Base-by-base conservation (phyloP, 2,888 invertebrate species). In the Agonopterix subpropinquella region DNA sequence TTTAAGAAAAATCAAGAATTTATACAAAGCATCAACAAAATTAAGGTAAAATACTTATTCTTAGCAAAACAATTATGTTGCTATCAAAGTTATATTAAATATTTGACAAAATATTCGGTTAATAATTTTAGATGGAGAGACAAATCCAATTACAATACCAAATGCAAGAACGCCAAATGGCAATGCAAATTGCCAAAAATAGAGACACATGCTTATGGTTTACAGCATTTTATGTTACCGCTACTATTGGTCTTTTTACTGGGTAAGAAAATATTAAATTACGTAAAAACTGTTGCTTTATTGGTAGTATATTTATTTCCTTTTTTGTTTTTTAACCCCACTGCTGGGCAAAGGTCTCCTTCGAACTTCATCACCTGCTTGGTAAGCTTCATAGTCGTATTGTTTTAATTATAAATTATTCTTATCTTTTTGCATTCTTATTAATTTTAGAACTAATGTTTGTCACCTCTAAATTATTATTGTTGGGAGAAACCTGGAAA, bases 91-190 rank as follows among this genome's bases (percentile, higher is more conserved):
- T 28, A 28, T 28, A 5, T 28, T 28, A 5, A 28, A 28, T 39
- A 1, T 39, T 39, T 39, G 10, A 39, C 1, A 9, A n/a, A 39
- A 39, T 28, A 28, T 28, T 28, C 28, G 5, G 5, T 28, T 28
- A 28, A 28, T 28, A 28, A 10, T 58, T 67, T 48, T 50, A 92
- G 95, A 90, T 94, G 89, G 95, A 95, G 68, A 88, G 95, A 52
- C 94, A 95, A 83, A 92, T 95, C 57, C 94, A 95, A 69, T 90
- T 95, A 89, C 93, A 93, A 73, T 93, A 93, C 76, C 93, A 94
- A 77, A 91, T 95, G 85, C 90, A 94, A 66, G 93, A 95, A 71
- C 85, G 94, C 53, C 90, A 92, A 79, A 88, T 91, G 77, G 94
- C 95, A 0, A 80, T 93, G 79, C 89, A 92, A 73, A 89, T 94